Evolutionary conservation across 2,888 invertebrate species (phyloP).

Genomic region (Xanthia togata): DNA sequence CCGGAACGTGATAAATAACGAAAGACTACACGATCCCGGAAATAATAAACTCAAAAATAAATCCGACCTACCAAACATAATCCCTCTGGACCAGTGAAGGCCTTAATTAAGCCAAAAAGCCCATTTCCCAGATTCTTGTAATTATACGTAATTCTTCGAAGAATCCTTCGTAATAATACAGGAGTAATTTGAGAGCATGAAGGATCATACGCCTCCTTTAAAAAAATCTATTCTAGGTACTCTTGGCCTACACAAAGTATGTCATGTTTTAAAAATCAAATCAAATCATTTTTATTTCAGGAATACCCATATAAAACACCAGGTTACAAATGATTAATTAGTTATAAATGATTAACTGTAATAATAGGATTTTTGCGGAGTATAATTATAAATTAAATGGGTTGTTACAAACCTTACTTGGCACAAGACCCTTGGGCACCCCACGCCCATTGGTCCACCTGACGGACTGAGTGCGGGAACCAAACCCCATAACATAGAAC

Average conservation of each 20-base stretch:
- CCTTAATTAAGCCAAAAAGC: not conserved
- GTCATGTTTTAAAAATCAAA: conserved; percentile 11
- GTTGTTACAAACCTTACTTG: conserved; percentile 32
- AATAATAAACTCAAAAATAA: not conserved
- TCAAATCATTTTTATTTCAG: too few relatives aligned
- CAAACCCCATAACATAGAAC: too few relatives aligned
- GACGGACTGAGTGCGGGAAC: too few relatives aligned
- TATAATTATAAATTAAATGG: conserved; percentile 5
- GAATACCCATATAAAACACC: too few relatives aligned
- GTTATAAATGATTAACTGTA: too few relatives aligned
- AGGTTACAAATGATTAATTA: too few relatives aligned
- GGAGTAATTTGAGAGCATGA: not conserved
- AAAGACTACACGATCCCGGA: not conserved
- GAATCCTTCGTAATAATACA: not conserved
- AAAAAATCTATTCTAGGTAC: conserved; percentile 5
- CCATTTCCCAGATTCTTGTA: not conserved
- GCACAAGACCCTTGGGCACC: conserved; percentile 33
- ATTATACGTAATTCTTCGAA: not conserved
- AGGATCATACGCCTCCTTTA: not conserved
- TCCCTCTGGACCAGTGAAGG: not conserved
- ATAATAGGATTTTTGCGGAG: not conserved
- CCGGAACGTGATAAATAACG: not conserved
- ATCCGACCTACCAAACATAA: not conserved
- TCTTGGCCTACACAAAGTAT: not conserved
- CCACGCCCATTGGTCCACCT: too few relatives aligned